Conservation (phyloP, 2,888 invertebrate genomes). For the Papilio gigon region DNA sequence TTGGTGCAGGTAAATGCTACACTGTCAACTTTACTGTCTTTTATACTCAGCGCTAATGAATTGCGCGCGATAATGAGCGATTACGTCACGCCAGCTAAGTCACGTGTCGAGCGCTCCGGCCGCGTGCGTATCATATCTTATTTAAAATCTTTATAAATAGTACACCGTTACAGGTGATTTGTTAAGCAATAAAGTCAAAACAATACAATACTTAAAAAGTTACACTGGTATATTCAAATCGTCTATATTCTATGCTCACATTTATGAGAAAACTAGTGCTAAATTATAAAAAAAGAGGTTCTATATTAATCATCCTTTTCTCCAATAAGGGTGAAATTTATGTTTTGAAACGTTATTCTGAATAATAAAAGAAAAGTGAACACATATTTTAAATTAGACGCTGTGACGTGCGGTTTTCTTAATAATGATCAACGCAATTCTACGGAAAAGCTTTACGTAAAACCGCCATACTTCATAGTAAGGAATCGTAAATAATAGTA, state of each 20-base stretch:
- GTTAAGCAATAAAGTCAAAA: not conserved
- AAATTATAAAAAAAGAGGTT: no score
- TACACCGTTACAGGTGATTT: not conserved
- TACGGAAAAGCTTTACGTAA: constrained; percentile 15
- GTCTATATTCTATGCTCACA: not conserved
- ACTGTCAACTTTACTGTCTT: constrained; percentile 4
- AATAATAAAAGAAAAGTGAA: no score
- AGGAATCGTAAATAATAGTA: constrained; percentile 31
- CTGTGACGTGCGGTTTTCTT: not conserved
- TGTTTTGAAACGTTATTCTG: no score
- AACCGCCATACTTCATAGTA: constrained; percentile 15
- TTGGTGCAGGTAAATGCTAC: constrained; percentile 1
- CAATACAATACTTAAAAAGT: not conserved
- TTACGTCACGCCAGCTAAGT: constrained; percentile 17
- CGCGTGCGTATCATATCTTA: not conserved
- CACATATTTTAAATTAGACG: not conserved
- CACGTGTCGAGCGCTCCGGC: constrained; percentile 2
- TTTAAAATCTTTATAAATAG: constrained; percentile 9
- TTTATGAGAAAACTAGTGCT: not conserved
- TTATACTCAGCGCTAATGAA: constrained; percentile 8
- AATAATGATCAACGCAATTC: constrained; percentile 9
- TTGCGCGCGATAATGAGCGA: constrained; percentile 20
- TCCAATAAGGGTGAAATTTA: no score
- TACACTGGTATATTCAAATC: not conserved
- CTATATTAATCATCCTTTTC: no score